Evolutionary conservation across 1,140 invertebrate species (phyloP).

Genomic region (Trachymyrmex septentrionalis): DNA sequence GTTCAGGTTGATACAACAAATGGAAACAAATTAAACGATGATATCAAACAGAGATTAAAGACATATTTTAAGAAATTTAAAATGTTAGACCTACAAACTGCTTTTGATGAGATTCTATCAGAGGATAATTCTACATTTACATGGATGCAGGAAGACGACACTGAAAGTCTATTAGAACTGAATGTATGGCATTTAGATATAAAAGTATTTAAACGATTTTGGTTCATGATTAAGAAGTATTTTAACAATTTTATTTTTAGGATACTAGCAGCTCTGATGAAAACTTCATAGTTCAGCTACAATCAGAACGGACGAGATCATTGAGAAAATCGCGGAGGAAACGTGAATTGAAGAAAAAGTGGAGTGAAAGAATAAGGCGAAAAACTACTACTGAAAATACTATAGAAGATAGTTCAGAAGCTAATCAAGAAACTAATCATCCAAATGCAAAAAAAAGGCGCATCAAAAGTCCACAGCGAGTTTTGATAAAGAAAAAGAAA

Average conservation of each 20-base stretch:
- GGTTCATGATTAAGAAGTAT: neutral
- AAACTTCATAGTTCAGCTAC: neutral
- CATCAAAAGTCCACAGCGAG: neutral
- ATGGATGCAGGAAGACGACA: slow-evolving; percentile 40
- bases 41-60: slow-evolving; percentile 24
- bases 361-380: neutral
- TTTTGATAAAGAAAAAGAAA: neutral
- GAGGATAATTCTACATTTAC: slow-evolving; percentile 25
- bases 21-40: neutral
- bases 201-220: slow-evolving; percentile 6
- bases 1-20: slow-evolving; percentile 58
- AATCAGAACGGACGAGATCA: neutral
- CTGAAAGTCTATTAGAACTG: slow-evolving; percentile 37
- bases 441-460: neutral
- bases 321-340: neutral
- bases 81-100: slow-evolving; percentile 42
- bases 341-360: neutral
- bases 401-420: neutral
- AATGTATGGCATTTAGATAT: slow-evolving; percentile 48
- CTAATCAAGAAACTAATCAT: neutral
- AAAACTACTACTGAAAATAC: neutral
- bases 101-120: slow-evolving; percentile 61
- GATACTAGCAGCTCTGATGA: neutral
- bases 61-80: slow-evolving; percentile 62
- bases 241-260: slow-evolving; percentile 51